These are phyloP conservation scores for Aix galericulata DNA, from an alignment of 2,113 vertebrate species.

Conservation along the genomic window DNA sequence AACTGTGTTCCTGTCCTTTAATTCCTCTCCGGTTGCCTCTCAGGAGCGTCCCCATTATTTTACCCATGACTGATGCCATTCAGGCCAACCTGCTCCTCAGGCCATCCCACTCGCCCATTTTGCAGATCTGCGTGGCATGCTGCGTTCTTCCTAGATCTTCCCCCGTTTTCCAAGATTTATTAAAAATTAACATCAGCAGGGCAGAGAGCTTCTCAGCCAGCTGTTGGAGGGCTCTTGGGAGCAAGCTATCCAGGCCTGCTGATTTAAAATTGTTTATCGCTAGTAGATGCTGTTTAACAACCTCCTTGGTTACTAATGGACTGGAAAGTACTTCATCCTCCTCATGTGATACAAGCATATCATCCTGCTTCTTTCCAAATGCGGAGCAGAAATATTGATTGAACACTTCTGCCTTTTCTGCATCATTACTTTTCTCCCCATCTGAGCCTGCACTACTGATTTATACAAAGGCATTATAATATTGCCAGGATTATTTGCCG, in stretches of 20 bases:
- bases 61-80: neutral
- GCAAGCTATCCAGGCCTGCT: slow-evolving; percentile 40
- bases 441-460: slow-evolving; percentile 13
- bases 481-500: neutral
- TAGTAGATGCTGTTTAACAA: slow-evolving; percentile 66
- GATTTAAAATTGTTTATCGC: slow-evolving; percentile 62
- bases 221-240: slow-evolving; percentile 57
- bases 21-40: slow-evolving; percentile 21
- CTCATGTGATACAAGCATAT: slow-evolving; percentile 31
- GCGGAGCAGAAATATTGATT: slow-evolving; percentile 45
- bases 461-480: neutral
- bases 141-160: slow-evolving; percentile 34
- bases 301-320: slow-evolving; percentile 70
- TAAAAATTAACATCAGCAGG: slow-evolving; percentile 38
- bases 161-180: slow-evolving; percentile 40
- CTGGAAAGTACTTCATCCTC: slow-evolving; percentile 64
- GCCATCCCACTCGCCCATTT: neutral
- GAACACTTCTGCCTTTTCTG: slow-evolving; percentile 51
- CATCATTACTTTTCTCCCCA: slow-evolving; percentile 43
- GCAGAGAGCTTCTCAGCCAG: slow-evolving; percentile 48
- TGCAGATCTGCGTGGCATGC: neutral
- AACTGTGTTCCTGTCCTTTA: neutral
- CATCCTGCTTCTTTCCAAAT: slow-evolving; percentile 44
- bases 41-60: neutral
- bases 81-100: slow-evolving; percentile 8